Evolutionary conservation across 2,113 vertebrate species (phyloP).

Genomic region (Hylia prasina): DNA sequence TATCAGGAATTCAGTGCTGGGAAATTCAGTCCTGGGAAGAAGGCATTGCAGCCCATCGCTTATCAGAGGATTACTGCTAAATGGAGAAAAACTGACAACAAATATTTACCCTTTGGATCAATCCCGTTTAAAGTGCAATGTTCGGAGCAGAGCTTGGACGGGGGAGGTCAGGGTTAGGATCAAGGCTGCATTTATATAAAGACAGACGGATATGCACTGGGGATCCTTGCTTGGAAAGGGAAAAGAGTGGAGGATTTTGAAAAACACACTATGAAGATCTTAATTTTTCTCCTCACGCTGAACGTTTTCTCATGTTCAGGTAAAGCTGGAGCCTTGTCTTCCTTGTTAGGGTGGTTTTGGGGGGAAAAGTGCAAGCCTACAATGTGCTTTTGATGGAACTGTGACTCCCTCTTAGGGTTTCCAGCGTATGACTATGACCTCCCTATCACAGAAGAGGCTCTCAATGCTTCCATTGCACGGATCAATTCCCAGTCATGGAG

Average conservation of each 20-base stretch:
- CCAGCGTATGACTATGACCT: conserved; percentile 59
- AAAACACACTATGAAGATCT: background rate
- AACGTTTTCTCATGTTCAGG: background rate
- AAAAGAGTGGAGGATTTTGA: background rate
- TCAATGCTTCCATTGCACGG: conserved; percentile 52
- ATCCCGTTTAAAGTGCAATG: conserved; percentile 23
- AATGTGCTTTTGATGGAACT: background rate
- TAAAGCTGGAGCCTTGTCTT: background rate
- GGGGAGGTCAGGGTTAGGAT: background rate
- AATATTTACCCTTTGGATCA: conserved; percentile 54
- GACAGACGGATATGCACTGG: background rate
- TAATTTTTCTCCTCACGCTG: background rate
- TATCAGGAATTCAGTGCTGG: background rate
- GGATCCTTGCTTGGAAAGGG: background rate
- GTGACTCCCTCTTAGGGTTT: conserved; percentile 11
- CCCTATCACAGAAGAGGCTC: conserved; percentile 33
- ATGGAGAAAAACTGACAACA: background rate
- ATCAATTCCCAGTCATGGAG: conserved; percentile 57
- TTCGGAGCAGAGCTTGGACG: background rate
- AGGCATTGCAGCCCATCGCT: background rate
- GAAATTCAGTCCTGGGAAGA: background rate
- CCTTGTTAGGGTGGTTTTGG: background rate
- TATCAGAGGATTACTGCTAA: background rate
- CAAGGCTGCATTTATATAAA: background rate
- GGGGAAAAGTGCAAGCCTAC: background rate